phyloP scores from a whole-genome alignment of 2,113 vertebrate species.

The Rana temporaria region DNA sequence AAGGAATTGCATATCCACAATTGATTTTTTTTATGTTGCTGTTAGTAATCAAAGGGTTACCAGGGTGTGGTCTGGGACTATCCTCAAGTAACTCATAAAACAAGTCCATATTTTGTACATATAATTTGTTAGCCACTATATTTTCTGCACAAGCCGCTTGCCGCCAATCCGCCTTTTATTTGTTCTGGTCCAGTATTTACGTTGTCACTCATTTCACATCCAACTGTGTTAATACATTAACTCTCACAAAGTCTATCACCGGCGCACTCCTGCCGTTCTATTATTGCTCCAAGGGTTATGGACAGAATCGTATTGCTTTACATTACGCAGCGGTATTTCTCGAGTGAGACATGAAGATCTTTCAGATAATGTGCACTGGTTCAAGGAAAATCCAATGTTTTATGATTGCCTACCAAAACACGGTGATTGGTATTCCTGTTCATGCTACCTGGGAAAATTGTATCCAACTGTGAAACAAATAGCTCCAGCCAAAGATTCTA shows the following conservation, averaged over 20 bases:
- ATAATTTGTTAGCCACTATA: no score
- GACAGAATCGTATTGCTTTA: slow-evolving; percentile 10
- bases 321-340: slow-evolving; percentile 22
- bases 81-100: no score
- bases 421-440: slow-evolving; percentile 50
- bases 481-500: neutral
- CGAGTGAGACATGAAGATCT: slow-evolving; percentile 45
- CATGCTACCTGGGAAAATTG: slow-evolving; percentile 23
- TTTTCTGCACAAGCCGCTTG: neutral
- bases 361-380: slow-evolving; percentile 51
- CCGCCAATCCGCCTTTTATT: neutral
- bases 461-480: slow-evolving; percentile 54
- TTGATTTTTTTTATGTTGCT: no score
- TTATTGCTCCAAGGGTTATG: slow-evolving; percentile 28
- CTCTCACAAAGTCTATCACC: slow-evolving; percentile 2
- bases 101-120: no score
- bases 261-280: neutral
- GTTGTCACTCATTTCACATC: slow-evolving; percentile 14
- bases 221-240: slow-evolving; percentile 43
- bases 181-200: neutral
- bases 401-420: slow-evolving; percentile 31
- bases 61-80: no score
- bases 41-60: no score
- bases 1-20: no score
- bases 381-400: slow-evolving; percentile 49